A percentile compares a stretch with the other conserved stretches of the same genome.
Conservation (phyloP, 2,113 vertebrate species). For the Ranitomeya imitator region DNA sequence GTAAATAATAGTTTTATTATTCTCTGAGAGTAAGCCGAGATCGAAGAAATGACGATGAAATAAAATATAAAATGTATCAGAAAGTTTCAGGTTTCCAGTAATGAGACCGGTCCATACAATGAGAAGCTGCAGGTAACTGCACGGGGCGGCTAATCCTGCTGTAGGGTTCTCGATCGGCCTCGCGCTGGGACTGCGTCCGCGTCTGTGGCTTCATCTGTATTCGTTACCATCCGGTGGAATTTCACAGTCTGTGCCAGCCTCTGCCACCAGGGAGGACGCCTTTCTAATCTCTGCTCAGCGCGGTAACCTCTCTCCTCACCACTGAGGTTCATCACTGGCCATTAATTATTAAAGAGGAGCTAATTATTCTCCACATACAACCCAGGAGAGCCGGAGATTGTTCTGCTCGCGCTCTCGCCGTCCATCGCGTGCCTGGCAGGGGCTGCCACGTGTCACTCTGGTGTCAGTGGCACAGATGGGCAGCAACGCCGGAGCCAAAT, state of each 20-base stretch:
- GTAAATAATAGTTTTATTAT: not conserved
- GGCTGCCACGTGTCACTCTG: not conserved
- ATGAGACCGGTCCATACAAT: too few species aligned
- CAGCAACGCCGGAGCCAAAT: not conserved
- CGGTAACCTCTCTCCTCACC: not conserved
- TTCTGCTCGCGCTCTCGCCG: not conserved
- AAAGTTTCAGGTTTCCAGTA: not conserved
- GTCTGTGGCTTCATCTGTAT: conserved; percentile 8
- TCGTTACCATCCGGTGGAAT: not conserved
- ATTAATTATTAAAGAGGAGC: conserved; percentile 47
- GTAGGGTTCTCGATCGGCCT: not conserved
- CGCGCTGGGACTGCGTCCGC: not conserved
- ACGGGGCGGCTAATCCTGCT: not conserved
- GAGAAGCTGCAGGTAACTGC: too few species aligned
- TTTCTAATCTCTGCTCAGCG: not conserved
- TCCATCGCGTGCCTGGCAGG: not conserved
- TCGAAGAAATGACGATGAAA: not conserved
- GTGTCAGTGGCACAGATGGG: conserved; percentile 27
- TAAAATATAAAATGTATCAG: not conserved
- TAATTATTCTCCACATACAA: conserved; percentile 25
- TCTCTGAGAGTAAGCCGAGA: not conserved
- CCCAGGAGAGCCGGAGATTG: not conserved
- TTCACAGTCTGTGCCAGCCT: conserved; percentile 12
- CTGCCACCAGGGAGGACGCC: not conserved
- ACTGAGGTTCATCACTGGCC: conserved; percentile 25